Evolutionary conservation across 2,797 vertebrate species (phyloP).

Genomic region (Pteropus rufus): DNA sequence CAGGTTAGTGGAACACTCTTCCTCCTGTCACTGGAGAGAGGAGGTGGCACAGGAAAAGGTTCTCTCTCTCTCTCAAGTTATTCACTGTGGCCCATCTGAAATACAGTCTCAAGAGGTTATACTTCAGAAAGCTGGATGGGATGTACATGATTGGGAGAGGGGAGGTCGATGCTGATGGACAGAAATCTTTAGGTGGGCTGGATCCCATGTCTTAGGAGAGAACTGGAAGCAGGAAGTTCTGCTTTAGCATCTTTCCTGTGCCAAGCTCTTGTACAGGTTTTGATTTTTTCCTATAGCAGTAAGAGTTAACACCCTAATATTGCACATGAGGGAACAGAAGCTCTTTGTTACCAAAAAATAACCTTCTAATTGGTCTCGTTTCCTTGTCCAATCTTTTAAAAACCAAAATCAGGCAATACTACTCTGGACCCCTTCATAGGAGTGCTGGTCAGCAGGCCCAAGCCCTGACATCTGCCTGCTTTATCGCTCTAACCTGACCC

Average conservation of each 20-base stretch:
- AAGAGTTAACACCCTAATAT: background rate
- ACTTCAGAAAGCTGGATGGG: background rate
- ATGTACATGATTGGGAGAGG: background rate
- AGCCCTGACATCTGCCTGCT: no score
- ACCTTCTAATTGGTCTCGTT: background rate
- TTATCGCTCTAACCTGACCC: rapidly evolving
- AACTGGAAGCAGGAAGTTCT: background rate
- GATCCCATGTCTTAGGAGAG: background rate
- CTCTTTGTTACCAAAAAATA: background rate
- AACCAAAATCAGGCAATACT: background rate
- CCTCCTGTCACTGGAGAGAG: background rate
- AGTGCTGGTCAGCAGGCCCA: rapidly evolving
- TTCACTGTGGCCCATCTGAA: background rate
- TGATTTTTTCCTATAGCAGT: background rate
- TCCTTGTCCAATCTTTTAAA: background rate
- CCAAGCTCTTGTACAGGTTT: background rate
- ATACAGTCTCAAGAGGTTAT: background rate
- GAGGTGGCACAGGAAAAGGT: background rate
- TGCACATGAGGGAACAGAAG: background rate
- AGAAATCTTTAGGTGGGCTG: background rate
- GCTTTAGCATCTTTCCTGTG: background rate
- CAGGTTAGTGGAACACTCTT: background rate
- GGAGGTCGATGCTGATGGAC: background rate
- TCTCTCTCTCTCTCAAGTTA: background rate
- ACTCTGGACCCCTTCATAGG: background rate